Evolutionary conservation across 2,888 invertebrate genomes (phyloP).

Genomic region (Sphaerophoria rueppellii): DNA sequence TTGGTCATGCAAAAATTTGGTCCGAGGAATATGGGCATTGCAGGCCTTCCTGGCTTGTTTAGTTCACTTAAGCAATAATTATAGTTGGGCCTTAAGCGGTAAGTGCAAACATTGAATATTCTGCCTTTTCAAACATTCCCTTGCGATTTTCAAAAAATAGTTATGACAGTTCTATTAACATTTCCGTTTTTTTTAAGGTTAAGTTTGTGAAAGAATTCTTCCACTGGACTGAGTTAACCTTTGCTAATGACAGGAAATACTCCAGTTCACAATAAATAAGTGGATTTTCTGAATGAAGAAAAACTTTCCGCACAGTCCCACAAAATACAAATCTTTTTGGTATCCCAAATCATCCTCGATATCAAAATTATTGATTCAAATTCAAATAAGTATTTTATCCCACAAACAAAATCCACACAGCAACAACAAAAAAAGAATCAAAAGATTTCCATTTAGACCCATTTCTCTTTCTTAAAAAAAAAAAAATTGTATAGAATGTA

Average conservation of each 20-base stretch:
- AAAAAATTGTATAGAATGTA: conserved; percentile 3
- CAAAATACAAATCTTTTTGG: conserved; percentile 2
- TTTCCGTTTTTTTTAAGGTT: no score
- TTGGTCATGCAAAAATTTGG: no score
- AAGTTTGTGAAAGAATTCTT: no score
- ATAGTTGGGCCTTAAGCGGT: no score
- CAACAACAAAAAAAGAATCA: not conserved
- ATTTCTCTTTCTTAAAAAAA: not conserved
- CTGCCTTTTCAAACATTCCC: no score
- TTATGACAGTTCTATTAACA: no score
- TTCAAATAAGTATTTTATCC: conserved; percentile 8
- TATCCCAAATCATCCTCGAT: conserved; percentile 10
- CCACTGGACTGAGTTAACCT: not conserved
- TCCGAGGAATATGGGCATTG: no score
- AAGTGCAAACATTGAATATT: no score
- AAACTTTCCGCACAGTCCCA: conserved; percentile 19
- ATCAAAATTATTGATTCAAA: conserved; percentile 33
- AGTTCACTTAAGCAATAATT: no score
- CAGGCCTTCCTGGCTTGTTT: no score
- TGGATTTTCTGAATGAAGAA: not conserved
- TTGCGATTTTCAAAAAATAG: no score
- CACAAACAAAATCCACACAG: not conserved
- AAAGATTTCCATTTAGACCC: conserved; percentile 5
- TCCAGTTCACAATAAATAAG: conserved; percentile 17
- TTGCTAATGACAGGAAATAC: conserved; percentile 20